These are phyloP conservation scores for Gallirallus australis DNA, from an alignment of 2,797 vertebrate species.

Conservation along the genomic window DNA sequence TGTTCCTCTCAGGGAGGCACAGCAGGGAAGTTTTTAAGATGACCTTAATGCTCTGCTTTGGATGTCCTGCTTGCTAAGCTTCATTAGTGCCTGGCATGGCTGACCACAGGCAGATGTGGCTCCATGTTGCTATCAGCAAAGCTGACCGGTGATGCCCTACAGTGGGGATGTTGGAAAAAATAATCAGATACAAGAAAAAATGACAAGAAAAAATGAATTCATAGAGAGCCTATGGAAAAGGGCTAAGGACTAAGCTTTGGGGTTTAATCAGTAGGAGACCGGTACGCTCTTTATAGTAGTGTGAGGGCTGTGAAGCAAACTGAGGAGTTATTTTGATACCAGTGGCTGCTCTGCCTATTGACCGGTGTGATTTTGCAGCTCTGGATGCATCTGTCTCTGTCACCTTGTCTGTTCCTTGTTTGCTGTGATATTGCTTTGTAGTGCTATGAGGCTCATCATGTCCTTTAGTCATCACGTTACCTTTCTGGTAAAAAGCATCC, in stretches of 20 bases:
- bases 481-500: not conserved
- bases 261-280: not conserved
- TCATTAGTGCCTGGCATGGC: not conserved
- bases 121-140: not conserved
- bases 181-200: not conserved
- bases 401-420: not conserved
- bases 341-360: not conserved
- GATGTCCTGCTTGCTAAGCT: not conserved
- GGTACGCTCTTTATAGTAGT: fast-evolving
- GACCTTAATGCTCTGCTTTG: not conserved
- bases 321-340: not conserved
- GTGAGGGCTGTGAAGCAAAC: not conserved
- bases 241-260: not conserved
- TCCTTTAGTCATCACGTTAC: not conserved
- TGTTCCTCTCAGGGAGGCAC: not conserved
- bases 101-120: not conserved
- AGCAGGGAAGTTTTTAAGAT: not conserved
- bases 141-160: not conserved
- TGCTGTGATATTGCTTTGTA: not conserved
- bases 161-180: not conserved
- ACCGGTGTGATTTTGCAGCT: not conserved
- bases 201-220: not conserved
- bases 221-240: not conserved
- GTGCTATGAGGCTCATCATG: not conserved
- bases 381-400: not conserved